phyloP scores from a whole-genome alignment of 2,797 vertebrate species.

The Anolis apletophallus region DNA sequence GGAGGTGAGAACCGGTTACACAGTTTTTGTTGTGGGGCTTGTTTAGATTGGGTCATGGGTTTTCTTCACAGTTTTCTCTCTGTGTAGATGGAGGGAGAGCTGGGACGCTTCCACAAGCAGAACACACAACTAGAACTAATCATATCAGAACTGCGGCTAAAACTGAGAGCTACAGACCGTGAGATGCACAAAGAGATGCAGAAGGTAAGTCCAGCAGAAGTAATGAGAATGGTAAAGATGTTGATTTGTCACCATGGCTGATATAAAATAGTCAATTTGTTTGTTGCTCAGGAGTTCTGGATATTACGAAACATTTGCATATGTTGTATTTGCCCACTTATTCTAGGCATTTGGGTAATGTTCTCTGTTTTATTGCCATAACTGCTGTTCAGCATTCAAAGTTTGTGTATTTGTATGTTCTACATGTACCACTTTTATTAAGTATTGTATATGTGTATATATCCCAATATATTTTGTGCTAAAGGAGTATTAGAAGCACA shows the following conservation, averaged over 20 bases:
- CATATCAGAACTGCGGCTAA: slow-evolving; percentile 84
- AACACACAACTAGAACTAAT: slow-evolving; percentile 85
- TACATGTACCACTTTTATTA: slow-evolving; percentile 7
- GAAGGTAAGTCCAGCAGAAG: slow-evolving; percentile 77
- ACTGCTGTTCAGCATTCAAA: background rate
- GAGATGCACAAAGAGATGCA: slow-evolving; percentile 85
- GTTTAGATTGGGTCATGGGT: background rate
- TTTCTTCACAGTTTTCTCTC: slow-evolving; percentile 42
- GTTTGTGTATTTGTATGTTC: background rate
- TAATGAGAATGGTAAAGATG: background rate
- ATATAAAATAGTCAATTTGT: background rate
- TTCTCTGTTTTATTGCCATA: background rate
- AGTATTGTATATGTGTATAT: background rate
- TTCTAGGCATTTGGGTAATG: background rate
- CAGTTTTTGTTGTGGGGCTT: background rate
- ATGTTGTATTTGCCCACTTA: background rate
- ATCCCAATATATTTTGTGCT: background rate
- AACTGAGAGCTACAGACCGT: slow-evolving; percentile 81
- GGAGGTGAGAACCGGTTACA: slow-evolving; percentile 77
- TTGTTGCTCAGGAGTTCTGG: background rate
- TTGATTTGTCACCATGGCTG: background rate
- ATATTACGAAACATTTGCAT: background rate
- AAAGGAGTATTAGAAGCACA: background rate
- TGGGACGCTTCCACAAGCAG: slow-evolving; percentile 83
- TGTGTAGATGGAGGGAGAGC: slow-evolving; percentile 87